Conservation (phyloP, 2,113 vertebrate genomes). For the Oceanodroma tethys region DNA sequence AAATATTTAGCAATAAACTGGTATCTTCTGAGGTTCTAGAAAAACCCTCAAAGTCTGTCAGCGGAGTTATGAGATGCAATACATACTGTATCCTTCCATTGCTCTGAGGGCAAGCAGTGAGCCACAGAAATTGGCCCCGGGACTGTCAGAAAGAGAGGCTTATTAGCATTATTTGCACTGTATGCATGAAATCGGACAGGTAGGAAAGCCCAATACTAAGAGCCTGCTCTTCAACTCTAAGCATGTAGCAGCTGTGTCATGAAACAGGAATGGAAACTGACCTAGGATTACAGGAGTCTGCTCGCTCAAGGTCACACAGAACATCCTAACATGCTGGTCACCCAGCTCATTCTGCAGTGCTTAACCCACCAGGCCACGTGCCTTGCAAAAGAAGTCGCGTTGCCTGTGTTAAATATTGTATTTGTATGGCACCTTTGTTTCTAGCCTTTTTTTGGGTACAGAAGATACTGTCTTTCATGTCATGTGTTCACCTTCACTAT, state of each 20-base stretch:
- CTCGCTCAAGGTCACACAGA: neutral
- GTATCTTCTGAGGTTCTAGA: neutral
- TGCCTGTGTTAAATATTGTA: neutral
- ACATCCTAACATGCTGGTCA: neutral
- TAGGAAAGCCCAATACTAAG: neutral
- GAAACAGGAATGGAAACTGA: neutral
- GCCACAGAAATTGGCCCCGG: neutral
- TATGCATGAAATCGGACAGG: neutral
- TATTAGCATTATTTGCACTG: neutral
- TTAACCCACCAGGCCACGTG: accelerated
- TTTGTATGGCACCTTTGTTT: neutral
- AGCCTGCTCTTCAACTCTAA: neutral
- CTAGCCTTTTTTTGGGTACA: neutral
- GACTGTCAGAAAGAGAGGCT: neutral
- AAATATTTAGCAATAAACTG: neutral
- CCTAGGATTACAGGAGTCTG: neutral
- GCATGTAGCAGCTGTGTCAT: neutral
- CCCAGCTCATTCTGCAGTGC: neutral
- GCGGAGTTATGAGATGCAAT: neutral
- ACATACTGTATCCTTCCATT: neutral
- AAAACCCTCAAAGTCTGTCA: neutral
- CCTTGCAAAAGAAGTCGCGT: accelerated
- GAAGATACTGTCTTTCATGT: neutral
- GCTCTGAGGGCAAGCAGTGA: neutral
- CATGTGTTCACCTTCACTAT: neutral